phyloP scores from a whole-genome alignment of 2,888 invertebrate species.

The Lepetodrilus schrolli region DNA sequence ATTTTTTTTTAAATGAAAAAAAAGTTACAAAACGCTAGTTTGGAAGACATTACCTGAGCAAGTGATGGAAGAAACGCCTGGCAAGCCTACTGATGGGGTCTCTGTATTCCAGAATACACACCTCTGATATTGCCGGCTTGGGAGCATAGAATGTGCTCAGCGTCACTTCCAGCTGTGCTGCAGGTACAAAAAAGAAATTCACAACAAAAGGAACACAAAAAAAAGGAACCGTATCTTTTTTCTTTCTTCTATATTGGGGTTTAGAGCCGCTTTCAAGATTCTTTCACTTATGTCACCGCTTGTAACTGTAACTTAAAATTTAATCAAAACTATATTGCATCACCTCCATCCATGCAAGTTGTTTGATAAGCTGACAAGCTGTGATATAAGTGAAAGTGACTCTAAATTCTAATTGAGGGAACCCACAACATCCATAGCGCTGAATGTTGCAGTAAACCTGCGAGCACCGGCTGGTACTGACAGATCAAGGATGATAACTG shows the following conservation, averaged over 20 bases:
- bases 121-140: constrained; percentile 81
- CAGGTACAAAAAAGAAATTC: not conserved
- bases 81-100: constrained; percentile 86
- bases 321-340: not conserved
- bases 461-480: no score
- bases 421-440: no score
- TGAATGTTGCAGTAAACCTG: no score
- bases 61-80: constrained; percentile 89
- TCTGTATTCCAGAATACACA: constrained; percentile 84
- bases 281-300: no score
- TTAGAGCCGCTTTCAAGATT: no score
- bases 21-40: no score
- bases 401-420: no score
- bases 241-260: not conserved
- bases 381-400: no score
- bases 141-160: constrained; percentile 88
- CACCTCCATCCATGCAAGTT: no score
- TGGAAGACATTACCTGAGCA: constrained; percentile 83
- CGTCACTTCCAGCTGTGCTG: constrained; percentile 83
- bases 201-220: not conserved
- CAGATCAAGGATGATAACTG: no score
- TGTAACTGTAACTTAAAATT: not conserved
- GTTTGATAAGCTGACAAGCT: no score
- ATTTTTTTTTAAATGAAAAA: no score
- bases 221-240: not conserved